A percentile compares a stretch with the other conserved stretches of the same genome.
Evolutionary conservation across 1,140 invertebrate species (phyloP).

Genomic region (Ptiloglossa arizonensis): DNA sequence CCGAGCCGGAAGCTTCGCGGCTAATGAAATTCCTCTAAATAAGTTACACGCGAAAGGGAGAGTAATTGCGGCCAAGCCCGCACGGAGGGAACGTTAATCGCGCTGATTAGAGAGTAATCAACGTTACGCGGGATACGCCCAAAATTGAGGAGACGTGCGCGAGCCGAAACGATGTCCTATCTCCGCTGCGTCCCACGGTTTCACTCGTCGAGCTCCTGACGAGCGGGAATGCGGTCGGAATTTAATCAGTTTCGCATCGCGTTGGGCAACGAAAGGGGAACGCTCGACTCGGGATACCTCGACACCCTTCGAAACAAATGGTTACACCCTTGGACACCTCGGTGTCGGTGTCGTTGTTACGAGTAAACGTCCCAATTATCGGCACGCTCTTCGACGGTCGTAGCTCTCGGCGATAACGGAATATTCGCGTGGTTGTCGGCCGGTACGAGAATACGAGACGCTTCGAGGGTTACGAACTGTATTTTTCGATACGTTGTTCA

Average conservation of each 20-base stretch:
- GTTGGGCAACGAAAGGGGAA: neutral
- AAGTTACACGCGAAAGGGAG: conserved; percentile 37
- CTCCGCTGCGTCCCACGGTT: conserved; percentile 18
- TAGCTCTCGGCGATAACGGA: too few relatives aligned
- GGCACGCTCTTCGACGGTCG: too few relatives aligned
- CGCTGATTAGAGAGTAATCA: conserved; percentile 53
- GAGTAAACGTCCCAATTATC: too few relatives aligned
- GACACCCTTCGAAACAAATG: neutral
- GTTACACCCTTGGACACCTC: too few relatives aligned
- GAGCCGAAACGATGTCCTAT: neutral
- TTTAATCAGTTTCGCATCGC: conserved; percentile 55
- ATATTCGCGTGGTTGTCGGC: too few relatives aligned
- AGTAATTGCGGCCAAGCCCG: conserved; percentile 31
- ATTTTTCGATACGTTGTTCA: too few relatives aligned
- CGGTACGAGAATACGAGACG: too few relatives aligned
- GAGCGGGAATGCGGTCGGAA: conserved; percentile 45
- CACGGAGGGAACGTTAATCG: conserved; percentile 47
- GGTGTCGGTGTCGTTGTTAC: too few relatives aligned
- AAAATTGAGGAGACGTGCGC: conserved; percentile 46
- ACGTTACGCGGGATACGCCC: conserved; percentile 34
- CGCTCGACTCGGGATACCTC: conserved; percentile 14
- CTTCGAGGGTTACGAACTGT: too few relatives aligned
- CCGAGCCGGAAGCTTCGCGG: conserved; percentile 20
- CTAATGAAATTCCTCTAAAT: conserved; percentile 39
- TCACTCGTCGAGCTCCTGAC: neutral